These are phyloP conservation scores for Drosophila kikkawai DNA, from an alignment of 1,140 invertebrate genomes.

Conservation along the genomic window DNA sequence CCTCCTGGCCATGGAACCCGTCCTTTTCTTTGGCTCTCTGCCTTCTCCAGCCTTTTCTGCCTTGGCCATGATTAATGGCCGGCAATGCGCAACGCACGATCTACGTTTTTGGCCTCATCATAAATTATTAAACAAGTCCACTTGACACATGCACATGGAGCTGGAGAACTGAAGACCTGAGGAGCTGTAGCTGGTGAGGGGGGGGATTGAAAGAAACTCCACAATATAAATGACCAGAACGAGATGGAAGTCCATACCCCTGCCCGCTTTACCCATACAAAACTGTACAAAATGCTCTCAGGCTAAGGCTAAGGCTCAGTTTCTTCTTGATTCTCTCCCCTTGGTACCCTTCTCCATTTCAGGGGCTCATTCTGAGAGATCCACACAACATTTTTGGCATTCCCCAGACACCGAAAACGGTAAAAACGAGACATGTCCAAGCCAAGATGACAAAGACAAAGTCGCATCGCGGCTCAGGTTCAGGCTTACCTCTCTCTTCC, in stretches of 20 bases:
- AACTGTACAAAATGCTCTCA: conserved; percentile 75
- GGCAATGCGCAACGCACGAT: conserved; percentile 82
- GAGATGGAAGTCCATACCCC: conserved; percentile 30
- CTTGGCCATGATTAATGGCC: conserved; percentile 79
- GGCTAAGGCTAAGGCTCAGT: conserved; percentile 6
- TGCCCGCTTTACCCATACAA: conserved; percentile 24
- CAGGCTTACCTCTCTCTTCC: neutral
- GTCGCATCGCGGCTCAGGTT: conserved; percentile 10
- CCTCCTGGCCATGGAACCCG: neutral
- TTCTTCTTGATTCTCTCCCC: neutral
- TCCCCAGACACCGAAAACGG: conserved; percentile 73
- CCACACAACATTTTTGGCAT: conserved; percentile 74
- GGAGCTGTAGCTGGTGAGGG: neutral
- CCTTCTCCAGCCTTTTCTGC: conserved; percentile 19
- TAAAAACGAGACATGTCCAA: conserved; percentile 65
- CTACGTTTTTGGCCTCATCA: conserved; percentile 82
- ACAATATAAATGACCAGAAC: conserved; percentile 80
- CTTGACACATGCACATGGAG: conserved; percentile 75
- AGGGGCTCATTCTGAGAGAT: conserved; percentile 45
- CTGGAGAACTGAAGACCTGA: neutral
- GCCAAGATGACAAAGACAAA: conserved; percentile 37
- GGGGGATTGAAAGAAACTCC: conserved; percentile 38
- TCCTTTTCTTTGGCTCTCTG: conserved; percentile 11
- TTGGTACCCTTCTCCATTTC: conserved; percentile 25
- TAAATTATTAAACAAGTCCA: conserved; percentile 83